phyloP scores from a whole-genome alignment of 2,113 vertebrate species.

The Antechinus flavipes region DNA sequence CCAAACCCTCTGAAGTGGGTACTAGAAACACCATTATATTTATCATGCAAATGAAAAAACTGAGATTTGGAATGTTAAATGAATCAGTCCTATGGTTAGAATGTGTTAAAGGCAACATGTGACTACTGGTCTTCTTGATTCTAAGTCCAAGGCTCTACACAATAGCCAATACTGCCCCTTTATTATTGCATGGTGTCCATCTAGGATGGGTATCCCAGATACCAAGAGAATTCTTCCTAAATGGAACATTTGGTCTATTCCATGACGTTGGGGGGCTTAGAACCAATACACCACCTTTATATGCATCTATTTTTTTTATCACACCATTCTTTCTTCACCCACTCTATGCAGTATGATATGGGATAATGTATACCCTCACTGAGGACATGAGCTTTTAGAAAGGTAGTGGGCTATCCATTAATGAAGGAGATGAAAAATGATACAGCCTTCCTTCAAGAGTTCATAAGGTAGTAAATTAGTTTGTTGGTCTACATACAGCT shows the following conservation, averaged over 20 bases:
- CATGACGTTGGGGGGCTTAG: neutral
- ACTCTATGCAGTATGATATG: neutral
- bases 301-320: neutral
- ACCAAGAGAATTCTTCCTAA: neutral
- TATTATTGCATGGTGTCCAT: neutral
- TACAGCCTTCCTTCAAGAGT: neutral
- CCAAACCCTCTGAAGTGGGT: neutral
- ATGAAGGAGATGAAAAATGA: neutral
- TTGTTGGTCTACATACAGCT: neutral
- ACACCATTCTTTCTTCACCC: neutral
- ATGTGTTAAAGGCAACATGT: neutral
- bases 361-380: neutral
- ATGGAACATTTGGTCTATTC: neutral
- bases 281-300: neutral
- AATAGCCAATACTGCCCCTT: neutral
- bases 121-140: neutral
- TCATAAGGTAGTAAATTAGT: neutral
- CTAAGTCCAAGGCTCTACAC: neutral
- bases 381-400: neutral
- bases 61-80: neutral
- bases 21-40: neutral
- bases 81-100: neutral
- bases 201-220: neutral
- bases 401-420: neutral
- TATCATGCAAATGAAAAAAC: neutral